A percentile compares a stretch with the other conserved stretches of the same genome.
Evolutionary conservation across 2,797 vertebrate species (phyloP).

Genomic region (Cossypha dichroa): DNA sequence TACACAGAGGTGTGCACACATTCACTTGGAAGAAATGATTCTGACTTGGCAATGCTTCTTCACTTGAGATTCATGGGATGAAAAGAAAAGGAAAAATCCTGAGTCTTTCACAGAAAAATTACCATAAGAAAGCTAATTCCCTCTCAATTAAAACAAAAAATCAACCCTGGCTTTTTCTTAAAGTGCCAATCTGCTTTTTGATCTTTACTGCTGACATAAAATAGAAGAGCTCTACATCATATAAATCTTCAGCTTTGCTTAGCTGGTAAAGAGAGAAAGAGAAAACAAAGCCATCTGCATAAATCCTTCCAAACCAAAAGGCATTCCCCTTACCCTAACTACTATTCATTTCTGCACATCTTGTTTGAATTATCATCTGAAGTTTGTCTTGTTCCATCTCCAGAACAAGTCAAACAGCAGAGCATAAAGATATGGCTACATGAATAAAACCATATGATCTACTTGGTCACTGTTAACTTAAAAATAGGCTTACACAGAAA

Average conservation of each 20-base stretch:
- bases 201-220: conserved; percentile 69
- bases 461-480: conserved; percentile 43
- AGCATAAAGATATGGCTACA: conserved; percentile 62
- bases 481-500: conserved; percentile 67
- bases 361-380: conserved; percentile 78
- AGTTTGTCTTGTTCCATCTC: conserved; percentile 73
- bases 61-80: not conserved
- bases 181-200: conserved; percentile 61
- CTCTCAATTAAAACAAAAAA: not conserved
- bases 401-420: conserved; percentile 68
- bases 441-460: conserved; percentile 78
- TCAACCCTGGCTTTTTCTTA: not conserved
- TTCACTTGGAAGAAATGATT: not conserved
- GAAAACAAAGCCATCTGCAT: conserved; percentile 72
- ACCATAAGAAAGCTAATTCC: not conserved
- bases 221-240: conserved; percentile 55
- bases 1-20: not conserved
- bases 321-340: conserved; percentile 66
- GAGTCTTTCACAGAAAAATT: not conserved
- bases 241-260: conserved; percentile 66
- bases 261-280: conserved; percentile 70
- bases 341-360: conserved; percentile 73
- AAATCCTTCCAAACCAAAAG: conserved; percentile 73
- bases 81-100: not conserved
- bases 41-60: not conserved